Conservation (phyloP, 2,797 vertebrate species). For the Mormyrus hasselquistii region DNA sequence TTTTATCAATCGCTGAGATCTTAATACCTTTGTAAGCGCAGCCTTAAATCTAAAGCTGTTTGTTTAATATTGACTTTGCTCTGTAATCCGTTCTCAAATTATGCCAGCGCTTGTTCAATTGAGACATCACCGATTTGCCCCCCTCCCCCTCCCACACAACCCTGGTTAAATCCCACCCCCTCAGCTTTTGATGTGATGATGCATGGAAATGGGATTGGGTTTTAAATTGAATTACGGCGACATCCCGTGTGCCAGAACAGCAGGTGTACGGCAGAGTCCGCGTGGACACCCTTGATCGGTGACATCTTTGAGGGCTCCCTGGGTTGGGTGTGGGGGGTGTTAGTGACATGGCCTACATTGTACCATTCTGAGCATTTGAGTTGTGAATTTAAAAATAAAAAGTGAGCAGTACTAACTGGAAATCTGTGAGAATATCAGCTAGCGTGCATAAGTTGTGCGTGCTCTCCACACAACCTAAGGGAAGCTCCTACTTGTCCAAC, state of each 20-base stretch:
- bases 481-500: neutral
- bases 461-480: neutral
- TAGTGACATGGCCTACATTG: conserved; percentile 31
- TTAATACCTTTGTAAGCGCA: conserved; percentile 60
- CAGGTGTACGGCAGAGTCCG: conserved; percentile 55
- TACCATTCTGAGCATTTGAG: conserved; percentile 35
- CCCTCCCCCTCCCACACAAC: conserved; percentile 10
- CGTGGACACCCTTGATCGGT: conserved; percentile 53
- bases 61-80: conserved; percentile 50
- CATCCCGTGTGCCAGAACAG: conserved; percentile 58
- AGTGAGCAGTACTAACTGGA: neutral
- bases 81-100: conserved; percentile 51
- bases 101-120: conserved; percentile 41
- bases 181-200: conserved; percentile 42
- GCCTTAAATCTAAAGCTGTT: conserved; percentile 57
- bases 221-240: conserved; percentile 62
- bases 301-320: conserved; percentile 49
- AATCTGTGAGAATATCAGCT: neutral
- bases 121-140: conserved; percentile 31
- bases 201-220: conserved; percentile 56
- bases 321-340: conserved; percentile 41
- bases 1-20: conserved; percentile 54
- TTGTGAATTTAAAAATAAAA: conserved; percentile 16
- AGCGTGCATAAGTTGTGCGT: neutral
- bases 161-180: conserved; percentile 15